Percentiles rank a stretch among this genome's conserved stretches.
Evolutionary conservation across 2,888 invertebrate genomes (phyloP).

Genomic region (Oscheius sp.): DNA sequence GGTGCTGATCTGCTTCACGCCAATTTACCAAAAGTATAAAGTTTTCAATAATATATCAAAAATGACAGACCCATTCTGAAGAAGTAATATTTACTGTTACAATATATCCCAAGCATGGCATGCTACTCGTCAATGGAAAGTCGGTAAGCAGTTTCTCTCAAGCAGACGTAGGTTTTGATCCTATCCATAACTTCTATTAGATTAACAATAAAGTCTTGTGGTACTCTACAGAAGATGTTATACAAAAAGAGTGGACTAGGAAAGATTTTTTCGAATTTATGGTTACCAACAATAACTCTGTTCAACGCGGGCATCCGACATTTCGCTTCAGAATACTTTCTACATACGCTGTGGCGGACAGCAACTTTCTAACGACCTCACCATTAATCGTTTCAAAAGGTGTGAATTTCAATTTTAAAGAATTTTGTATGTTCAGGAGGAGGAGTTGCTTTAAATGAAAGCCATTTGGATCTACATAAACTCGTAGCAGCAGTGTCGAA

Average conservation of each 20-base stretch:
- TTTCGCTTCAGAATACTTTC: constrained; percentile 60
- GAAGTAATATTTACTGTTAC: constrained; percentile 57
- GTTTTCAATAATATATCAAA: background rate
- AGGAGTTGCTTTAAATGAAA: constrained; percentile 53
- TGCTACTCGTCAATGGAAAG: constrained; percentile 52
- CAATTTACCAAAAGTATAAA: constrained; percentile 48
- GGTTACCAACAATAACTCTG: constrained; percentile 45
- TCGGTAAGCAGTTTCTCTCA: constrained; percentile 44
- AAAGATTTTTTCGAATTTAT: constrained; percentile 50
- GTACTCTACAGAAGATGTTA: constrained; percentile 41
- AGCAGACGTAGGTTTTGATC: constrained; percentile 44
- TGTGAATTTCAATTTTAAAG: background rate
- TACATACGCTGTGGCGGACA: constrained; percentile 59
- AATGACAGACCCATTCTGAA: constrained; percentile 48
- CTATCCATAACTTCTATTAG: no score
- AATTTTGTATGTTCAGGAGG: constrained; percentile 43
- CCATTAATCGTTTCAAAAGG: constrained; percentile 49
- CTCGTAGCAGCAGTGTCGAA: constrained; percentile 42
- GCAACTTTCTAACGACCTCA: constrained; percentile 45
- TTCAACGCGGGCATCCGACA: constrained; percentile 36
- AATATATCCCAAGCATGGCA: constrained; percentile 52
- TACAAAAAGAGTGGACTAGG: constrained; percentile 50
- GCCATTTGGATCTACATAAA: constrained; percentile 53
- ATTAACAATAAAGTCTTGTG: constrained; percentile 46
- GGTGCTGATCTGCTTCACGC: constrained; percentile 61